phyloP scores from a whole-genome alignment of 2,888 invertebrate species.

The Drosophila mettleri region DNA sequence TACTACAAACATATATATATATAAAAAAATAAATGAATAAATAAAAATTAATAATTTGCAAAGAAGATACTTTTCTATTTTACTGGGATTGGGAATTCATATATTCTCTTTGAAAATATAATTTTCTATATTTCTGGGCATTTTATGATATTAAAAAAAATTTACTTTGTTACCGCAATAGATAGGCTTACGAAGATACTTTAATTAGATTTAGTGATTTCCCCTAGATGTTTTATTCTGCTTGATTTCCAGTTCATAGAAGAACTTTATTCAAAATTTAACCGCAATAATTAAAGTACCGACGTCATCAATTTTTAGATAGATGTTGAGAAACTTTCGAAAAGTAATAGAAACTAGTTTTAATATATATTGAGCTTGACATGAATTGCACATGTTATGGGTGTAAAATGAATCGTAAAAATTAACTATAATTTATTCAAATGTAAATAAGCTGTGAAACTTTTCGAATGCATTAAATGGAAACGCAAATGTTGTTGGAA shows the following conservation, averaged over 20 bases:
- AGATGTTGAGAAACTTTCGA: not conserved
- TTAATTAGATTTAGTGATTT: not conserved
- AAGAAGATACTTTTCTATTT: not conserved
- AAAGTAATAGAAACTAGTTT: not conserved
- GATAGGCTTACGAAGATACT: not conserved
- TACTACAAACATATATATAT: no score
- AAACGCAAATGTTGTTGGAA: not conserved
- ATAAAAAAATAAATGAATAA: no score
- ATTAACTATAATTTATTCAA: conserved; percentile 3
- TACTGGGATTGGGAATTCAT: not conserved
- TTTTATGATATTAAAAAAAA: not conserved
- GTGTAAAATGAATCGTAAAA: conserved; percentile 4
- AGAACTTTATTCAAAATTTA: conserved; percentile 1
- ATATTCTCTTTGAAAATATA: not conserved
- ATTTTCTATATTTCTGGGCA: not conserved
- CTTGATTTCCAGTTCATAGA: not conserved
- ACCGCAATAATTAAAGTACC: not conserved
- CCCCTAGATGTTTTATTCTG: not conserved
- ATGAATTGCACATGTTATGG: not conserved
- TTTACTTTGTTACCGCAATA: not conserved
- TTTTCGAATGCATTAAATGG: not conserved
- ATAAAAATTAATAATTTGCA: no score
- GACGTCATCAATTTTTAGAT: not conserved
- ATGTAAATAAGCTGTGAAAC: not conserved
- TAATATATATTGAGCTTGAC: conserved; percentile 1